A percentile compares a stretch with the other conserved stretches of the same genome.
phyloP scores from a whole-genome alignment of 2,888 invertebrate species.

The Oscheius sp. region DNA sequence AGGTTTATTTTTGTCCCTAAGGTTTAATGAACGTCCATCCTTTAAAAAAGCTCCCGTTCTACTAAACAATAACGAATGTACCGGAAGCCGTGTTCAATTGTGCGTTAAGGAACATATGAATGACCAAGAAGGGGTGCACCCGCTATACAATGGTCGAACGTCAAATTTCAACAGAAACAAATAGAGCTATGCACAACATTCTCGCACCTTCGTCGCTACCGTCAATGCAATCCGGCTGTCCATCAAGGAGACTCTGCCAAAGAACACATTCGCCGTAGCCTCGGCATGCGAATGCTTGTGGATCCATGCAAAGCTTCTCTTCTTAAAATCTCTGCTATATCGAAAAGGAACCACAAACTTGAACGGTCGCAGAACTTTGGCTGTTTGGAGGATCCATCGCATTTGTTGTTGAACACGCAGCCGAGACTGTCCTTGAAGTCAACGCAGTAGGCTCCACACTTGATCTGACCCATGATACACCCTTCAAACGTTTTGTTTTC shows the following conservation, averaged over 20 bases:
- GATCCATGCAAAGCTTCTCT: constrained; percentile 64
- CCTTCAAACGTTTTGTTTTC: constrained; percentile 45
- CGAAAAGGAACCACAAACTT: constrained; percentile 43
- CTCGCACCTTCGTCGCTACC: constrained; percentile 68
- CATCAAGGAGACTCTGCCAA: constrained; percentile 68
- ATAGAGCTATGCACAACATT: background rate
- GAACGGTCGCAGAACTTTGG: constrained; percentile 55
- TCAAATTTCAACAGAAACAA: constrained; percentile 25
- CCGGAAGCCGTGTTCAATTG: constrained; percentile 37
- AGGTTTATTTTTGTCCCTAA: background rate
- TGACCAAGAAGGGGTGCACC: constrained; percentile 25
- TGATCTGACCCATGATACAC: constrained; percentile 70
- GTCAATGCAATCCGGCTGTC: constrained; percentile 69
- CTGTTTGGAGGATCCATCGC: constrained; percentile 56
- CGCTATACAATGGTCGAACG: constrained; percentile 35
- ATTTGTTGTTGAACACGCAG: constrained; percentile 65
- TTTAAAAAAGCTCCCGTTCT: background rate
- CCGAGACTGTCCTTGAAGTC: constrained; percentile 62
- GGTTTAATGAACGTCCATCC: constrained; percentile 1
- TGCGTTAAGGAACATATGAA: constrained; percentile 32
- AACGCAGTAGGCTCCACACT: constrained; percentile 69
- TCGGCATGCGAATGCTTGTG: constrained; percentile 65
- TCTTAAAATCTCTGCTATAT: constrained; percentile 52
- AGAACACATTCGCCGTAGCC: constrained; percentile 72
- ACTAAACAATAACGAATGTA: constrained; percentile 31